Percentiles rank a stretch among this genome's conserved stretches.
Conservation (phyloP, 2,797 vertebrate genomes). For the Diplodus sargus region DNA sequence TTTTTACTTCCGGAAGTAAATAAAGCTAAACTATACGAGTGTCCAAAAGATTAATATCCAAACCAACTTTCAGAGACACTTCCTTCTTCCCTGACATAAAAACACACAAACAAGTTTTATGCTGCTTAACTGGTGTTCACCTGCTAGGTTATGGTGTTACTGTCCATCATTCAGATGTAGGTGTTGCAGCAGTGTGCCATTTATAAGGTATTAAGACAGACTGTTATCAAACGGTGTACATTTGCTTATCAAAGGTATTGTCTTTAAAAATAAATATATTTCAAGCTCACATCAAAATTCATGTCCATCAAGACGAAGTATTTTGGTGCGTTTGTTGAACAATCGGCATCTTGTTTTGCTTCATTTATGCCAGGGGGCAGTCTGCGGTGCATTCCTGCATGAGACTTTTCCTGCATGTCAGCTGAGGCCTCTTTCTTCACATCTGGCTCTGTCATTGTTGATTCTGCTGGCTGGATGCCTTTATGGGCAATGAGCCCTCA, state of each 20-base stretch:
- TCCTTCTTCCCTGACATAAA: background rate
- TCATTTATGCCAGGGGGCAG: background rate
- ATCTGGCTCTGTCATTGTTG: conserved; percentile 16
- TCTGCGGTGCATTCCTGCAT: background rate
- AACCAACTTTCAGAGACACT: background rate
- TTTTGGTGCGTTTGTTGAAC: conserved; percentile 5
- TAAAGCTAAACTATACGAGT: background rate
- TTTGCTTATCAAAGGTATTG: too few relatives aligned
- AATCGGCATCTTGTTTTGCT: background rate
- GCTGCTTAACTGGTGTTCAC: background rate
- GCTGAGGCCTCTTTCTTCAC: background rate
- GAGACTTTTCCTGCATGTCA: conserved; percentile 29
- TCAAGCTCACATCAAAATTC: too few relatives aligned
- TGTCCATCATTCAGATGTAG: background rate
- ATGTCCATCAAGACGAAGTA: too few relatives aligned
- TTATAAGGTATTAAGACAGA: too few relatives aligned
- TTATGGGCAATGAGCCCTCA: background rate
- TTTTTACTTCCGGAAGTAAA: background rate
- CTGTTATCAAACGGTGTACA: too few relatives aligned
- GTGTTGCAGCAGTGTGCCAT: too few relatives aligned
- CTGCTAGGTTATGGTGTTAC: background rate
- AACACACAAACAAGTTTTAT: background rate
- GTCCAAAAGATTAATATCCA: background rate
- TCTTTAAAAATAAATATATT: too few relatives aligned
- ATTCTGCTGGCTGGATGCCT: background rate